Evolutionary conservation across 2,113 vertebrate species (phyloP).

Genomic region (Egretta garzetta): DNA sequence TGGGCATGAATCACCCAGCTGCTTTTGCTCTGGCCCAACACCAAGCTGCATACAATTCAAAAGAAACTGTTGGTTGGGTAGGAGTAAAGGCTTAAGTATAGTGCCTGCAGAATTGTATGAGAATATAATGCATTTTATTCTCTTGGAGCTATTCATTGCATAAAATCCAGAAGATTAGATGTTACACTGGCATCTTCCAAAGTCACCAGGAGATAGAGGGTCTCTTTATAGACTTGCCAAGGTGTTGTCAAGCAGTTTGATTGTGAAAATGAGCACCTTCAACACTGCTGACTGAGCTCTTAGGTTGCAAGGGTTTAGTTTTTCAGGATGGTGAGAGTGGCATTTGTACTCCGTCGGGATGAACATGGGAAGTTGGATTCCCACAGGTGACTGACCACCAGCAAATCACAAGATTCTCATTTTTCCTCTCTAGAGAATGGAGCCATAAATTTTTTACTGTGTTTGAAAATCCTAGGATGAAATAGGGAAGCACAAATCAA

Average conservation of each 20-base stretch:
- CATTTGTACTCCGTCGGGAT: background rate
- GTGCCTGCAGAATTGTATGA: background rate
- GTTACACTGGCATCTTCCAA: background rate
- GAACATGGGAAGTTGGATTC: background rate
- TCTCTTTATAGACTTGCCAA: background rate
- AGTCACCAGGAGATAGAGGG: fast-evolving
- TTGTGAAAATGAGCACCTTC: background rate
- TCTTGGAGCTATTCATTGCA: background rate
- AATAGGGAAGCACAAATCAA: background rate
- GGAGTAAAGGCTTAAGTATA: background rate
- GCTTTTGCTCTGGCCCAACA: background rate
- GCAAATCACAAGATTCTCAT: background rate
- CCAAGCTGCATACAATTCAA: background rate
- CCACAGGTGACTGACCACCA: background rate
- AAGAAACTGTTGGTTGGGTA: background rate
- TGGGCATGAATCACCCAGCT: background rate
- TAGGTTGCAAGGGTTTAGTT: fast-evolving
- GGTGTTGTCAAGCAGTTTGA: background rate
- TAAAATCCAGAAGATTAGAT: background rate
- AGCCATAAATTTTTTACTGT: background rate
- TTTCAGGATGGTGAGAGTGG: background rate
- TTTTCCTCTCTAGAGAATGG: background rate
- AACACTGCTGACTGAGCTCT: background rate
- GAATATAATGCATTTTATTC: fast-evolving
- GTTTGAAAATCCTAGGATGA: background rate